A percentile compares a stretch with the other conserved stretches of the same genome.
These are phyloP conservation scores for Heliothis subflexa DNA, from an alignment of 1,140 invertebrate species.

Conservation along the genomic window DNA sequence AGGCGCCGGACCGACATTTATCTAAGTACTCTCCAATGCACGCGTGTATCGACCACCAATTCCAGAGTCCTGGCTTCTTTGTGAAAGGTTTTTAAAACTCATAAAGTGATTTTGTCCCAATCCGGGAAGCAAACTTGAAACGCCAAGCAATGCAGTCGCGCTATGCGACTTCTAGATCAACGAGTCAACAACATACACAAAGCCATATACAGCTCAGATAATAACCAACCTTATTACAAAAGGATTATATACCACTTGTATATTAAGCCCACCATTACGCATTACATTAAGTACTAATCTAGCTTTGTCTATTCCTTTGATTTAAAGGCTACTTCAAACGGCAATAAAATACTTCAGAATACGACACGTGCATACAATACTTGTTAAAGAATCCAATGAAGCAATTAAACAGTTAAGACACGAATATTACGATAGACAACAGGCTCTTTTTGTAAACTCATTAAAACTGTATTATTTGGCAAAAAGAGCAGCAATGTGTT, in stretches of 20 bases:
- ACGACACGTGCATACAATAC: background rate
- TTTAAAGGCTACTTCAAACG: slow-evolving; percentile 1
- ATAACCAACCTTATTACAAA: background rate
- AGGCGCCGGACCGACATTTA: too few species aligned
- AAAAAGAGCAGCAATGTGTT: slow-evolving; percentile 7
- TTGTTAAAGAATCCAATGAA: background rate
- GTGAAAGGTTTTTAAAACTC: too few species aligned
- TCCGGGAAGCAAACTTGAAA: too few species aligned
- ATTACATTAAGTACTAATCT: background rate
- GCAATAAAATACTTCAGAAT: slow-evolving; percentile 1
- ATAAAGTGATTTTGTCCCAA: too few species aligned
- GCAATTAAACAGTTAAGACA: background rate
- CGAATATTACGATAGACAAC: background rate
- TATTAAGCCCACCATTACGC: background rate
- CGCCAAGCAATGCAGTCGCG: too few species aligned
- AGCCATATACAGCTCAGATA: background rate
- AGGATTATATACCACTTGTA: slow-evolving; percentile 4
- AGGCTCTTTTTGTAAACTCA: slow-evolving; percentile 3
- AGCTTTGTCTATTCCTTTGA: background rate
- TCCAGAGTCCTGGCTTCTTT: too few species aligned
- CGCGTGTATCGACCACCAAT: too few species aligned
- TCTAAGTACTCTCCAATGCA: too few species aligned
- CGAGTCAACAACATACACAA: too few species aligned
- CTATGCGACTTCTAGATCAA: too few species aligned
- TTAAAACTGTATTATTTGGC: slow-evolving; percentile 5